Evolutionary conservation across 2,113 vertebrate genomes (phyloP).

Genomic region (Atlantisia rogersi): DNA sequence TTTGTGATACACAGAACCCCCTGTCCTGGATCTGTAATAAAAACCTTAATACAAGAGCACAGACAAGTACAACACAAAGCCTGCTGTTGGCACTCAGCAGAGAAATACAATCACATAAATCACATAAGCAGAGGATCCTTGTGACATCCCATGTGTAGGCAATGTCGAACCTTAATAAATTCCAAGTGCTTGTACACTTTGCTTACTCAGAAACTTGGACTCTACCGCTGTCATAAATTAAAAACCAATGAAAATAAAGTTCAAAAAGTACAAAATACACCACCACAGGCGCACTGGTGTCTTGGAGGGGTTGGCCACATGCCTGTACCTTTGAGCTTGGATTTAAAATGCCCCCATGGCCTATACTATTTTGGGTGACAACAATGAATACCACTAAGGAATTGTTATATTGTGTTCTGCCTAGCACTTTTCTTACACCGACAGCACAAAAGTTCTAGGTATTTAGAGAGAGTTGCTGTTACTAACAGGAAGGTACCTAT

Average conservation of each 20-base stretch:
- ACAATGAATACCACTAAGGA: background rate
- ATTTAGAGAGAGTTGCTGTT: background rate
- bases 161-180: background rate
- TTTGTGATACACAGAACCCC: background rate
- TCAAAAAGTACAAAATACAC: background rate
- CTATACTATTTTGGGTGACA: background rate
- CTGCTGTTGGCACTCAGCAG: background rate
- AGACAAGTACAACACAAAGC: background rate
- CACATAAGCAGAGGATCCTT: background rate
- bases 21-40: background rate
- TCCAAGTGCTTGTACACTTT: background rate
- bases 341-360: background rate
- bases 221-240: background rate
- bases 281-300: background rate
- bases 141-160: background rate
- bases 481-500: background rate
- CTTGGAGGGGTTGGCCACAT: background rate
- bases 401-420: background rate
- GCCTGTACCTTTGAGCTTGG: background rate
- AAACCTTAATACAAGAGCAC: background rate
- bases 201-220: constrained; percentile 8
- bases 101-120: constrained; percentile 31
- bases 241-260: background rate
- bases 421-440: background rate
- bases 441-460: background rate